A percentile compares a stretch with the other conserved stretches of the same genome.
Evolutionary conservation across 2,888 invertebrate genomes (phyloP).

Genomic region (Drosophila fungiperda): DNA sequence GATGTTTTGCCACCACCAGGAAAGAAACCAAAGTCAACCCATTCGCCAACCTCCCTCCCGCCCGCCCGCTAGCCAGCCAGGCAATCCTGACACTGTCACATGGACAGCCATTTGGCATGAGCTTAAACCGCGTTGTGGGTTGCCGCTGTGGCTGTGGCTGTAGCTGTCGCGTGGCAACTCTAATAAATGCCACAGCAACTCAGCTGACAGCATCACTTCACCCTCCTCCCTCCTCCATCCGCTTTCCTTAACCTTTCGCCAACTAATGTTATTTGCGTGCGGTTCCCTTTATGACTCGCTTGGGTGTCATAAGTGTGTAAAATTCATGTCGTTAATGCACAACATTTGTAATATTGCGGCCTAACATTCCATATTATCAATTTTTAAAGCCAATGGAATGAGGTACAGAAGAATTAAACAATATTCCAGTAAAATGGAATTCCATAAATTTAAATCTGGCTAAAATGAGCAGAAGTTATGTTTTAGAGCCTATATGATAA

Average conservation of each 20-base stretch:
- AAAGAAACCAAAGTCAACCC: constrained; percentile 31
- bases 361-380: constrained; percentile 47
- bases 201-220: constrained; percentile 58
- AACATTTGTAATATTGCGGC: constrained; percentile 66
- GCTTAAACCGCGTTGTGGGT: constrained; percentile 69
- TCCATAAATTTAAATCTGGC: constrained; percentile 1
- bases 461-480: constrained; percentile 7
- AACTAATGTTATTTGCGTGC: constrained; percentile 72
- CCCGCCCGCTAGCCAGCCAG: background rate
- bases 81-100: constrained; percentile 59
- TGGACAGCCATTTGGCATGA: constrained; percentile 72
- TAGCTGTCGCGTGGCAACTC: constrained; percentile 70
- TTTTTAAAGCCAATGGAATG: constrained; percentile 19
- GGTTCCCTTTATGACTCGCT: constrained; percentile 70
- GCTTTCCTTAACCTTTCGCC: constrained; percentile 34
- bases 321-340: constrained; percentile 74
- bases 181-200: constrained; percentile 74
- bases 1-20: constrained; percentile 46
- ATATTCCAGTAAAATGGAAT: constrained; percentile 3
- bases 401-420: background rate
- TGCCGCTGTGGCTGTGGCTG: constrained; percentile 50
- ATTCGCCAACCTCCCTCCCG: background rate
- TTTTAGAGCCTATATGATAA: background rate
- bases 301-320: constrained; percentile 75
- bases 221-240: background rate